Evolutionary conservation across 2,113 vertebrate species (phyloP).

Genomic region (Melanerpes aurifrons): DNA sequence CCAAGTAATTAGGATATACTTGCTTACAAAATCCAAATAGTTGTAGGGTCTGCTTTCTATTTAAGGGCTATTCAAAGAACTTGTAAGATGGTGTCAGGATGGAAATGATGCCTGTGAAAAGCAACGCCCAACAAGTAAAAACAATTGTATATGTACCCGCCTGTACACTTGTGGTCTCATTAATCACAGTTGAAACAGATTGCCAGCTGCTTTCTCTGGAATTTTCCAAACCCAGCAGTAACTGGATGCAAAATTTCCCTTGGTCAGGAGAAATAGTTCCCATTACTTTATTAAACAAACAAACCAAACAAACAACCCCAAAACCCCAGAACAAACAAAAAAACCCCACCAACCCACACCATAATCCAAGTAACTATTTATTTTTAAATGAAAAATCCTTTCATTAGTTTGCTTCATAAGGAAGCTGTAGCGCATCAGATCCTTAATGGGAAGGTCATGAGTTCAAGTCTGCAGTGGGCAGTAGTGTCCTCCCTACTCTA

Average conservation of each 20-base stretch:
- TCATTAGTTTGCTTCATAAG: not conserved
- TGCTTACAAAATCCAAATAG: not conserved
- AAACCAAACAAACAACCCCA: no score
- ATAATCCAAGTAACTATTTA: not conserved
- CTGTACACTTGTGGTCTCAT: not conserved
- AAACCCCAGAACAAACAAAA: no score
- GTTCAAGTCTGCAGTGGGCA: no score
- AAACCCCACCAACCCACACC: no score
- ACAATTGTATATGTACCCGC: not conserved
- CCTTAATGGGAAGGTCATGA: no score
- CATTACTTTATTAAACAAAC: not conserved
- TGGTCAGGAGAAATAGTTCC: not conserved
- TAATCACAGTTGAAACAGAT: constrained; percentile 20
- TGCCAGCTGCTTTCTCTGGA: constrained; percentile 23
- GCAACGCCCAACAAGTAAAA: constrained; percentile 2
- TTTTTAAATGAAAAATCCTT: not conserved
- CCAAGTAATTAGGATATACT: not conserved
- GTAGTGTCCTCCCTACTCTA: no score
- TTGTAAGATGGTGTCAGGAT: not conserved
- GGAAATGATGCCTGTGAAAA: constrained; percentile 26
- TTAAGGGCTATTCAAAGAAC: constrained; percentile 36
- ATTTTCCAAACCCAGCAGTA: not conserved
- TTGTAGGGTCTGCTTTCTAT: constrained; percentile 32
- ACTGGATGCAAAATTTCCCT: constrained; percentile 4
- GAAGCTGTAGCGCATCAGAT: no score